These are phyloP conservation scores for Ara ararauna DNA, from an alignment of 2,797 vertebrate species.

Conservation along the genomic window DNA sequence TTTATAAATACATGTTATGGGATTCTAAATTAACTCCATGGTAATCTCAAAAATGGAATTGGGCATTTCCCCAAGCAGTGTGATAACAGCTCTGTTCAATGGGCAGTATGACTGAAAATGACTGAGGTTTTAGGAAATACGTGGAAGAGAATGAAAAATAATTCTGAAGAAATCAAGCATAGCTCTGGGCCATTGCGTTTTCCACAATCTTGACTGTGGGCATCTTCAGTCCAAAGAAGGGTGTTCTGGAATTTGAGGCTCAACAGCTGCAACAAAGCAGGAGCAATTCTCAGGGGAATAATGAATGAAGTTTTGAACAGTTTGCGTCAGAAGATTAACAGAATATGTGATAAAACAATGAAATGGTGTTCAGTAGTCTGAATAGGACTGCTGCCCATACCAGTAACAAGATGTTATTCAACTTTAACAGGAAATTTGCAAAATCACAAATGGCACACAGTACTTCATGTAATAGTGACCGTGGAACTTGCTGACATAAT, in stretches of 20 bases:
- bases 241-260: background rate
- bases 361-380: background rate
- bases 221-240: background rate
- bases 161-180: background rate
- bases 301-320: background rate
- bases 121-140: background rate
- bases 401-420: background rate
- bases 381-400: background rate
- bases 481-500: fast-evolving
- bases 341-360: background rate
- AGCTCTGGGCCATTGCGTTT: background rate
- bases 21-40: background rate
- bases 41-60: background rate
- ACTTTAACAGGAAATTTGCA: background rate
- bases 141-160: background rate
- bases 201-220: fast-evolving
- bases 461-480: background rate
- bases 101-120: background rate
- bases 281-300: background rate
- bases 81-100: background rate
- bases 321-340: background rate
- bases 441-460: background rate
- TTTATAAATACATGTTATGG: background rate
- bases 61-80: background rate
- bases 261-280: background rate